Conservation (phyloP, 1,140 invertebrate genomes). For the Macrobrachium nipponense region DNA sequence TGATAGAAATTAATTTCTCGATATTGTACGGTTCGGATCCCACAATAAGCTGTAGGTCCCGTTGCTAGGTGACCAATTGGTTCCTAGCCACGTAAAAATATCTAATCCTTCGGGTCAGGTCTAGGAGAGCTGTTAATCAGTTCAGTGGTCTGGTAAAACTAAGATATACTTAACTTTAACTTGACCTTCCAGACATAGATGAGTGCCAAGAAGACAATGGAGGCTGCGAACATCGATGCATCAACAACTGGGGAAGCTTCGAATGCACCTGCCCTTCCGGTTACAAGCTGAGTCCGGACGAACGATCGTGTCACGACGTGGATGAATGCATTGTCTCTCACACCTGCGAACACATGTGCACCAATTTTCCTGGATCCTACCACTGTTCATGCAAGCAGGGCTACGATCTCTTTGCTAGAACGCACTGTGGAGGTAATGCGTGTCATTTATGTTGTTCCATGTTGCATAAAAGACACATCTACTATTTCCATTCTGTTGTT, state of each 20-base stretch:
- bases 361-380: slow-evolving; percentile 71
- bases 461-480: neutral
- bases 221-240: slow-evolving; percentile 72
- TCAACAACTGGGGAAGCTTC: slow-evolving; percentile 68
- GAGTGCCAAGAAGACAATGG: slow-evolving; percentile 27
- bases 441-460: neutral
- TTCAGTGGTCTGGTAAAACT: too few relatives aligned
- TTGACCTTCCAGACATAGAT: slow-evolving; percentile 66
- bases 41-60: too few relatives aligned
- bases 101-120: too few relatives aligned
- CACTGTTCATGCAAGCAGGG: slow-evolving; percentile 69
- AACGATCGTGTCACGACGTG: slow-evolving; percentile 55
- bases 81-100: too few relatives aligned
- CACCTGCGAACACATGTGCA: slow-evolving; percentile 71
- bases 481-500: slow-evolving; percentile 26
- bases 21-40: too few relatives aligned
- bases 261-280: slow-evolving; percentile 56
- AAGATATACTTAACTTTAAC: too few relatives aligned
- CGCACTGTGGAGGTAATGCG: slow-evolving; percentile 35
- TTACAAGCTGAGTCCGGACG: slow-evolving; percentile 47
- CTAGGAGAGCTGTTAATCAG: too few relatives aligned
- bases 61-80: too few relatives aligned
- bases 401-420: slow-evolving; percentile 27
- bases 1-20: too few relatives aligned
- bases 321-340: slow-evolving; percentile 62